These are phyloP conservation scores for Sylvilagus floridanus DNA, from an alignment of 2,797 vertebrate species.

Conservation along the genomic window DNA sequence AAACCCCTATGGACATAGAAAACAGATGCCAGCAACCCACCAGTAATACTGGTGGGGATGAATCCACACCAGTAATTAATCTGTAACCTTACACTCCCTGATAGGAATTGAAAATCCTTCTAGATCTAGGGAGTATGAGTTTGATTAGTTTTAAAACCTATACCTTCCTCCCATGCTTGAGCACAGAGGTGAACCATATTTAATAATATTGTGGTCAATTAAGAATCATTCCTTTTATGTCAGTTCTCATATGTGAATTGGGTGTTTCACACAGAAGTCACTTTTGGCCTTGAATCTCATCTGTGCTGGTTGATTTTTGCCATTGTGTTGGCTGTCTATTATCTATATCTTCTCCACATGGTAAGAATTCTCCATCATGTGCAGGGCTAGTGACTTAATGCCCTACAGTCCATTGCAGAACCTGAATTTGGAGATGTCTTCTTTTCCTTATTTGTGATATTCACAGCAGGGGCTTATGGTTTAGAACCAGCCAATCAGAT, in stretches of 20 bases:
- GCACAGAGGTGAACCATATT: neutral
- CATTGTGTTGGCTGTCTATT: neutral
- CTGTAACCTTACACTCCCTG: neutral
- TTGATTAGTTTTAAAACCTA: neutral
- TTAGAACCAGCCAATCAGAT: neutral
- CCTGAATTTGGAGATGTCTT: neutral
- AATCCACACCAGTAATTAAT: neutral
- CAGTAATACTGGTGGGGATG: neutral
- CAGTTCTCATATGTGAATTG: neutral
- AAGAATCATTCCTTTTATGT: neutral
- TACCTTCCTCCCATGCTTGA: neutral
- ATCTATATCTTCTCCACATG: neutral
- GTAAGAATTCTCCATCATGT: neutral
- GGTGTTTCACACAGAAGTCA: neutral
- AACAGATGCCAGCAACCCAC: constrained; percentile 14
- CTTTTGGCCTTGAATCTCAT: constrained; percentile 14
- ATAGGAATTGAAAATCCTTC: constrained; percentile 13
- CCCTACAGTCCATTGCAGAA: neutral
- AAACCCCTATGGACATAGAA: neutral
- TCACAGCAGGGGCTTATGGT: accelerated
- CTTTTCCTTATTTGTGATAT: neutral
- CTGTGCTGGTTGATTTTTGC: neutral
- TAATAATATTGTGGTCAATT: neutral
- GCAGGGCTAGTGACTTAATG: neutral
- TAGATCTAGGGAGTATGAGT: neutral